A percentile compares a stretch with the other conserved stretches of the same genome.
Evolutionary conservation across 2,113 vertebrate genomes (phyloP).

Genomic region (Dasyornis broadbenti): DNA sequence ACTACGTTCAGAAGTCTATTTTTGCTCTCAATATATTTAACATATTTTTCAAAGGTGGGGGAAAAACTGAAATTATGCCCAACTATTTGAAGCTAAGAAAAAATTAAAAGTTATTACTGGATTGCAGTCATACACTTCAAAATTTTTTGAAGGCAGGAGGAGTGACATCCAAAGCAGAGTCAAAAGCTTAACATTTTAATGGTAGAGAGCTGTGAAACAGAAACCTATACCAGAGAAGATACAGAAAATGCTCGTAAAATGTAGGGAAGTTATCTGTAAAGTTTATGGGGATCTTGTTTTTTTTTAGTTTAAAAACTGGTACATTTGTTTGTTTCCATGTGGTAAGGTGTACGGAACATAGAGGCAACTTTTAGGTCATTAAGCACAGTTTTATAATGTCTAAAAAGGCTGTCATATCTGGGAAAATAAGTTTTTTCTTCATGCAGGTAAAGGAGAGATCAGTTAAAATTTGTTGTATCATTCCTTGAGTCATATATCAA

Average conservation of each 20-base stretch:
- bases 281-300: not conserved
- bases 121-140: not conserved
- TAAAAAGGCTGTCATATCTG: not conserved
- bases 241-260: not conserved
- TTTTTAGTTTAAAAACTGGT: not conserved
- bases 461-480: not conserved
- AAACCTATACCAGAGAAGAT: not conserved
- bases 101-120: not conserved
- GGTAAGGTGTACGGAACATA: not conserved
- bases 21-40: not conserved
- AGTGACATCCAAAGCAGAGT: not conserved
- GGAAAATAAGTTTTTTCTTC: not conserved
- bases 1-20: not conserved
- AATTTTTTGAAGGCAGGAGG: not conserved
- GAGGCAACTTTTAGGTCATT: not conserved
- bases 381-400: not conserved
- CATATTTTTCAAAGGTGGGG: not conserved
- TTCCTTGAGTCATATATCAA: not conserved
- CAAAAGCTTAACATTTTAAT: not conserved
- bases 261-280: not conserved
- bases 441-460: not conserved
- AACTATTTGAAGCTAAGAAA: not conserved
- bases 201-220: not conserved
- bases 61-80: not conserved
- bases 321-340: accelerated